phyloP scores from a whole-genome alignment of 30 jellyfish, hydroid and myxozoan genomes.

The Morbakka virulenta region DNA sequence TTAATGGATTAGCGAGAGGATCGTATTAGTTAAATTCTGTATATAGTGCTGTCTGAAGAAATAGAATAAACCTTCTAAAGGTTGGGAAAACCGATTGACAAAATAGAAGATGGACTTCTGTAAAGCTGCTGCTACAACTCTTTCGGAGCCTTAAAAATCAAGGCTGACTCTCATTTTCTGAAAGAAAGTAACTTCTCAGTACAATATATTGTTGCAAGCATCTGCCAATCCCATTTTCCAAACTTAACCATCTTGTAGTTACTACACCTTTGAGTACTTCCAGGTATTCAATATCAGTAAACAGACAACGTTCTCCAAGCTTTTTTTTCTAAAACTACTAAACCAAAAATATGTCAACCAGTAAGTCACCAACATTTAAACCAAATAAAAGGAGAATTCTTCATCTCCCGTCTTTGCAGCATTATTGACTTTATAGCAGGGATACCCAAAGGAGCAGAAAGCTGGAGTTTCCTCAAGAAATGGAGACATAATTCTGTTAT shows the following conservation, averaged over 20 bases:
- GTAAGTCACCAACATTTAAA: neutral
- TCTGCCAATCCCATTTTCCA: no score
- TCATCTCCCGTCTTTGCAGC: neutral
- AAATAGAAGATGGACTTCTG: neutral
- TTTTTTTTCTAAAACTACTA: neutral
- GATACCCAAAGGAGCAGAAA: neutral
- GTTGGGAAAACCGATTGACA: neutral
- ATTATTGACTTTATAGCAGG: neutral
- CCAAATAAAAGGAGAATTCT: neutral
- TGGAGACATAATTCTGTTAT: neutral
- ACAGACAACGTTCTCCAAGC: neutral
- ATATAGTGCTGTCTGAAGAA: no score
- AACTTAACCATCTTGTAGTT: neutral
- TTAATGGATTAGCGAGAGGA: neutral
- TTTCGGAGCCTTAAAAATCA: neutral
- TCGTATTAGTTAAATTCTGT: neutral
- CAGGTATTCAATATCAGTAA: neutral
- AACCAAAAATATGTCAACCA: neutral
- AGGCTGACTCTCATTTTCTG: neutral
- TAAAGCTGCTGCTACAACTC: neutral
- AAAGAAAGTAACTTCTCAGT: neutral
- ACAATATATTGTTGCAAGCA: neutral
- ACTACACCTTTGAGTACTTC: neutral
- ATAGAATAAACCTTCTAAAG: neutral
- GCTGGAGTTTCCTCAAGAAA: neutral